Evolutionary conservation across 2,888 invertebrate genomes (phyloP), one percentile per base, ranked within the genome.

Genomic region (Cybosia mesomella): DNA sequence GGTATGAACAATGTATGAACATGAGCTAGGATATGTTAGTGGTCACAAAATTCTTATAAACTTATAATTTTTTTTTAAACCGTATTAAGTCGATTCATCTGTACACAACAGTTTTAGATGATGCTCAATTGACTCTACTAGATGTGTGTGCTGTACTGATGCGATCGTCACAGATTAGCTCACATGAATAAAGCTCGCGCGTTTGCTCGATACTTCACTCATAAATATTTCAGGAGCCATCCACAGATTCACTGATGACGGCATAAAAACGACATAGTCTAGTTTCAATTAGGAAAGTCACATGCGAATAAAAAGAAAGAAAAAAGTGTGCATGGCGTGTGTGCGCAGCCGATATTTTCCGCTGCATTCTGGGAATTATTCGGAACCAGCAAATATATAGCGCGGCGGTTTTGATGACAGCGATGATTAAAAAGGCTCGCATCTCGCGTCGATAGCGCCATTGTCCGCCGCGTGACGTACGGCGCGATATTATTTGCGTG

Each of bases 401-500:
- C 55, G 24, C n/a, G 21, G 13, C 21, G 58, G 61, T 71, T 61
- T 65, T 68, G 63, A 57, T 59, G 62, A 43, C 64, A 58, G 70
- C 67, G 63, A 61, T 66, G 69, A 79, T 81, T 67, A 68, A 76
- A 73, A 67, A 65, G 66, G 63, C 70, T 58, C 67, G 70, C 67
- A 70, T 68, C 65, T 58, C 64, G 66, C 67, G 64, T 66, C 63
- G 58, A 66, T 65, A 24, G 61, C 59, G 66, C 71, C 70, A 73
- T 79, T 77, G 81, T 77, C 36, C 32, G 70, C 55, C 28, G 54
- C 64, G 67, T 76, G 76, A 81, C 78, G 74, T 66, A 68, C 59
- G 64, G 69, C 70, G 70, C 65, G 70, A 74, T 77, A 79, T 80
- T 74, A 80, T 74, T 76, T 64, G 72, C 68, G 67, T 73, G 73